phyloP scores from a whole-genome alignment of 2,797 vertebrate genomes.

The Leptodactylus fallax region DNA sequence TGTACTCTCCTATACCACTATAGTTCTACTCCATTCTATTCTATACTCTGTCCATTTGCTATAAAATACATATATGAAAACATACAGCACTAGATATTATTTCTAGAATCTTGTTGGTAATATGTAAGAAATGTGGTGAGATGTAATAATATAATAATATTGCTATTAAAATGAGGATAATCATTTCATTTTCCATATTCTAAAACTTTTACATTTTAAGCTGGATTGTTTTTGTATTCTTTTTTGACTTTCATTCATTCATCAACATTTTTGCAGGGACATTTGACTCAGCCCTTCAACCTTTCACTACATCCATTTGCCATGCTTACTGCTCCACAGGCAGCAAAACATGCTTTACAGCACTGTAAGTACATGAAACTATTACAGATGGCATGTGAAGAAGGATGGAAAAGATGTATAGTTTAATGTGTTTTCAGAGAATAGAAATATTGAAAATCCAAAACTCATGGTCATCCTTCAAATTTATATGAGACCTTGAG shows the following conservation, averaged over 20 bases:
- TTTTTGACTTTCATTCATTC: not conserved
- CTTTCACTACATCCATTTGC: constrained; percentile 86
- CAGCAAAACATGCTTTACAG: constrained; percentile 78
- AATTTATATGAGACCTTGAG: too few relatives aligned
- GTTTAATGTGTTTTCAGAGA: not conserved
- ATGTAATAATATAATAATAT: not conserved
- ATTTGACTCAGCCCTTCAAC: constrained; percentile 73
- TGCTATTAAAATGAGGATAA: not conserved
- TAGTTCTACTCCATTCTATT: too few relatives aligned
- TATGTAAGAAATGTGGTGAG: too few relatives aligned
- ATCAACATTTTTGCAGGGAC: constrained; percentile 67
- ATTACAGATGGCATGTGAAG: not conserved
- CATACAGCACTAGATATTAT: too few relatives aligned
- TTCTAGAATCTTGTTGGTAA: too few relatives aligned
- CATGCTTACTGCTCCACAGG: constrained; percentile 85
- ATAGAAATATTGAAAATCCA: too few relatives aligned
- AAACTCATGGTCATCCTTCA: too few relatives aligned
- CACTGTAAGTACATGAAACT: constrained; percentile 75
- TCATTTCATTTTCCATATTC: not conserved
- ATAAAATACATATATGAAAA: too few relatives aligned
- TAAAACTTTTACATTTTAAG: not conserved
- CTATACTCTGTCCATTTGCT: too few relatives aligned
- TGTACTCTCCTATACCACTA: too few relatives aligned
- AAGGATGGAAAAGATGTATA: too few relatives aligned
- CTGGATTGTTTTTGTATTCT: not conserved